Evolutionary conservation across 2,888 invertebrate species (phyloP).

Genomic region (Athalia circularis): DNA sequence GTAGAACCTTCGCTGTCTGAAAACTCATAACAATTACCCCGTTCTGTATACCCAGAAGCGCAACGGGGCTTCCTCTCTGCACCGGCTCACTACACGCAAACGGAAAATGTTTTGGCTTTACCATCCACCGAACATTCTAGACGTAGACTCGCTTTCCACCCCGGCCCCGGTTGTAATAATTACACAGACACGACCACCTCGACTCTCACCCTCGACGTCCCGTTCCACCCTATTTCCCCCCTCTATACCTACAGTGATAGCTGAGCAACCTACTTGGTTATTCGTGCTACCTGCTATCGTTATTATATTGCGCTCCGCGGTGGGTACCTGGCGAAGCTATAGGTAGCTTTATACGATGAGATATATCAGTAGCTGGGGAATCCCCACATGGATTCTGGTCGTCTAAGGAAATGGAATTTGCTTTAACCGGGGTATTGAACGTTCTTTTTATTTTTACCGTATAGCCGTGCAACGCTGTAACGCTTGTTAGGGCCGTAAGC

Average conservation of each 20-base stretch:
- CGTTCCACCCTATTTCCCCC: neutral
- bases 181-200: conserved; percentile 23
- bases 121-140: conserved; percentile 11
- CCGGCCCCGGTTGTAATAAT: conserved; percentile 7
- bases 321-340: neutral
- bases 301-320: conserved; percentile 31
- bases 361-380: conserved; percentile 18
- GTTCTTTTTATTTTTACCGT: conserved; percentile 9
- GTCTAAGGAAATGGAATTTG: conserved; percentile 30
- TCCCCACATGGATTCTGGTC: conserved; percentile 19
- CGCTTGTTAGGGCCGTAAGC: neutral
- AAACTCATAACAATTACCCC: conserved; percentile 4
- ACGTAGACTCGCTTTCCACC: neutral
- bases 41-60: neutral
- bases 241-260: conserved; percentile 4
- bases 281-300: conserved; percentile 21
- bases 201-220: neutral
- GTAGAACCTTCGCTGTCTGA: neutral
- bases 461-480: neutral
- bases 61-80: neutral
- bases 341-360: neutral
- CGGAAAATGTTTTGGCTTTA: conserved; percentile 1
- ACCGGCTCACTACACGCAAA: neutral
- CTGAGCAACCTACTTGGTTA: conserved; percentile 27
- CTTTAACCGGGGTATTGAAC: conserved; percentile 7